These are phyloP conservation scores for Zaprionus africanus DNA, from an alignment of 1,140 invertebrate genomes.

Conservation along the genomic window DNA sequence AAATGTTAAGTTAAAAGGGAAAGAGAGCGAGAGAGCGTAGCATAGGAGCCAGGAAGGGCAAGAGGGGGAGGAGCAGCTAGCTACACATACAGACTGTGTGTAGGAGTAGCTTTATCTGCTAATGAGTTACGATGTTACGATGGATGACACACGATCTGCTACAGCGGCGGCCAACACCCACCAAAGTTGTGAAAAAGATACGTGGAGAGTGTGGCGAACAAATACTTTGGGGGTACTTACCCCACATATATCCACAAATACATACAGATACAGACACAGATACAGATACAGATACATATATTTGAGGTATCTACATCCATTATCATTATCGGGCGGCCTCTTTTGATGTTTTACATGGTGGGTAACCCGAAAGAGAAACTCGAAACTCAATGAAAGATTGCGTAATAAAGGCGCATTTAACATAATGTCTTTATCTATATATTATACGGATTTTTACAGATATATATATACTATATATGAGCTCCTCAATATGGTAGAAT, in stretches of 20 bases:
- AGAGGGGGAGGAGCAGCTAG: not conserved
- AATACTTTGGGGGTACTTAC: constrained; percentile 54
- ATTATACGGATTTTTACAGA: no score
- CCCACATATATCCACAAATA: constrained; percentile 54
- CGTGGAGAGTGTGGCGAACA: constrained; percentile 41
- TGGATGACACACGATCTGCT: constrained; percentile 52
- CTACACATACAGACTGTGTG: not conserved
- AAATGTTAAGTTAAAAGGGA: constrained; percentile 15
- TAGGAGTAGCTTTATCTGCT: constrained; percentile 46
- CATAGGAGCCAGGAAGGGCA: no score
- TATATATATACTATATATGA: no score
- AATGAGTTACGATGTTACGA: constrained; percentile 40
- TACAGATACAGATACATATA: not conserved
- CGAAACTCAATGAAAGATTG: not conserved
- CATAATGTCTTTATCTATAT: not conserved
- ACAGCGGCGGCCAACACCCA: constrained; percentile 59
- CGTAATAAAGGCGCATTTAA: not conserved
- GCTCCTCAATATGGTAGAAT: no score
- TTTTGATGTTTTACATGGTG: constrained; percentile 13
- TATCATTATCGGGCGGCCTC: constrained; percentile 38
- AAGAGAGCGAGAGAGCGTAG: not conserved
- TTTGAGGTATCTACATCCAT: constrained; percentile 36
- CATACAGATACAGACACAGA: not conserved
- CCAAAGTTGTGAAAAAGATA: constrained; percentile 65
- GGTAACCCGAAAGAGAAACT: not conserved